Conservation (phyloP, 2,888 invertebrate species). For the Drosophila lutescens region DNA sequence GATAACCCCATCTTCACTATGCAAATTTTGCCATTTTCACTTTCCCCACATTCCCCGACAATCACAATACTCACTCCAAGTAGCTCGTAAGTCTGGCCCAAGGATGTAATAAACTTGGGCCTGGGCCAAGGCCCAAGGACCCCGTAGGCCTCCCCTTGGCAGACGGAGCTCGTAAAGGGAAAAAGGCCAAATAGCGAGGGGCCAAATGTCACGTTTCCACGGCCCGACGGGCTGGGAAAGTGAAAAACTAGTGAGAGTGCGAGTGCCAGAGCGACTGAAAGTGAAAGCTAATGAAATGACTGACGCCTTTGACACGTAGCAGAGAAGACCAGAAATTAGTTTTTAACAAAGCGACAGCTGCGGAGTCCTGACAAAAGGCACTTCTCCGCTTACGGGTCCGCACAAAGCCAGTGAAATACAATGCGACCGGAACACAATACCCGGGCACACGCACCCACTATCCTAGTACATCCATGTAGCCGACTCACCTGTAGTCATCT, state of each 20-base stretch:
- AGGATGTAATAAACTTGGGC: conserved; percentile 57
- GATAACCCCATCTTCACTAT: conserved; percentile 44
- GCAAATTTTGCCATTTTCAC: conserved; percentile 56
- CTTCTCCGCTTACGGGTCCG: conserved; percentile 8
- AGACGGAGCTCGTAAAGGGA: conserved; percentile 22
- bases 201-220: conserved; percentile 50
- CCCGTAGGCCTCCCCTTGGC: conserved; percentile 8
- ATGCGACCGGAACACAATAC: conserved; percentile 22
- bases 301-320: conserved; percentile 48
- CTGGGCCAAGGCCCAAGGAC: conserved; percentile 40
- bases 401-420: conserved; percentile 27
- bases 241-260: conserved; percentile 11
- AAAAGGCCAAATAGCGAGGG: conserved; percentile 5
- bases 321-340: conserved; percentile 56
- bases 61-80: conserved; percentile 24
- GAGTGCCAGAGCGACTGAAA: no score
- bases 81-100: conserved; percentile 23
- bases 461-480: neutral
- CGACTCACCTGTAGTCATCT: conserved; percentile 82
- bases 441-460: conserved; percentile 1
- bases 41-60: conserved; percentile 29
- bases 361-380: conserved; percentile 37
- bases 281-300: conserved; percentile 67
- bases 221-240: conserved; percentile 25
- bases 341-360: conserved; percentile 54